Conservation (phyloP, 2,797 vertebrate genomes). For the Falco concolor region DNA sequence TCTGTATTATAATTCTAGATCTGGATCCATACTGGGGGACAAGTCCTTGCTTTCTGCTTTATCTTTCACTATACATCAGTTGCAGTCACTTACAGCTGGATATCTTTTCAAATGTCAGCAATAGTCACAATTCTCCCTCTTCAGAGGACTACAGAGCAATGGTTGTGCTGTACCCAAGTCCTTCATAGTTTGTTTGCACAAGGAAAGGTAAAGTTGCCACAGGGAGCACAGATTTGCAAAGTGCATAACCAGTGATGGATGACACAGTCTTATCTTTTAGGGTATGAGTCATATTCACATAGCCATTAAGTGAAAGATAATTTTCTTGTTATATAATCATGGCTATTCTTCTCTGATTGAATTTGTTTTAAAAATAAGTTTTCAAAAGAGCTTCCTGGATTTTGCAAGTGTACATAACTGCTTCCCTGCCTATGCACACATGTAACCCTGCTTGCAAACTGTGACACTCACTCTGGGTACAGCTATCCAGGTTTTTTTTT, state of each 20-base stretch:
- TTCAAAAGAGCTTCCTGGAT: not conserved
- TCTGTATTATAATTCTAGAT: not conserved
- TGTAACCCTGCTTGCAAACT: not conserved
- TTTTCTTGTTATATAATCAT: not conserved
- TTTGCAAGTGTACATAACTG: not conserved
- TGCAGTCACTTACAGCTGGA: not conserved
- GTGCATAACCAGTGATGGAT: not conserved
- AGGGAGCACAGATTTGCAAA: not conserved
- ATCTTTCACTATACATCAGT: fast-evolving
- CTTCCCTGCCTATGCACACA: not conserved
- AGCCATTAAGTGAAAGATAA: not conserved
- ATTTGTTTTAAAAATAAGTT: not conserved
- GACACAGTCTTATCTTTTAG: not conserved
- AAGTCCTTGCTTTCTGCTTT: not conserved
- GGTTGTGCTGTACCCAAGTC: not conserved
- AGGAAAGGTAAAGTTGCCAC: not conserved
- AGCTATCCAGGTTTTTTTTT: not conserved
- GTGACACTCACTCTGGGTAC: not conserved
- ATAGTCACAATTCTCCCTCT: not conserved
- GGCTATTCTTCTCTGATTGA: not conserved
- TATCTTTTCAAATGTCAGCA: not conserved
- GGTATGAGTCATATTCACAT: not conserved
- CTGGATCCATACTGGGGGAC: not conserved
- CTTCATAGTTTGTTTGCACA: not conserved
- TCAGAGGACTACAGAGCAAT: not conserved